Conservation (phyloP, 2,797 vertebrate genomes). For the Thripadectes ignobilis region DNA sequence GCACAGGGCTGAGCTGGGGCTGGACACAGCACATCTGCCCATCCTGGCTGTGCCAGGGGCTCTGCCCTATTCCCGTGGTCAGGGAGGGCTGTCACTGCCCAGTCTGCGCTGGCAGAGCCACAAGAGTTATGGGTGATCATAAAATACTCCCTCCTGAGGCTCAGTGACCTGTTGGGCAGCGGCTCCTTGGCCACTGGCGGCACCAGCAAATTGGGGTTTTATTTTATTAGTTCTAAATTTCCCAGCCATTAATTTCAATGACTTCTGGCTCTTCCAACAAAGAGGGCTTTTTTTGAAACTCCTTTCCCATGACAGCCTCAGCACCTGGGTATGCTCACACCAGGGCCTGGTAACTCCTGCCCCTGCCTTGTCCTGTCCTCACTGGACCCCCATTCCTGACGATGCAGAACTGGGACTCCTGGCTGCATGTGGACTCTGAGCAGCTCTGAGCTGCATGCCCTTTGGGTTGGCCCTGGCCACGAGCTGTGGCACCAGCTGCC, state of each 20-base stretch:
- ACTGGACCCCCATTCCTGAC: rapidly evolving
- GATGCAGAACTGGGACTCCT: rapidly evolving
- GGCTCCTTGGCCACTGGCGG: background rate
- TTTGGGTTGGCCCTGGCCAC: background rate
- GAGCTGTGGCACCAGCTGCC: background rate
- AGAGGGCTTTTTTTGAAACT: background rate
- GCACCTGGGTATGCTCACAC: rapidly evolving
- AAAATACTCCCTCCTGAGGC: background rate
- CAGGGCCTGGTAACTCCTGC: rapidly evolving
- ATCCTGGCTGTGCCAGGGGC: rapidly evolving
- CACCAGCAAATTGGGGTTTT: background rate
- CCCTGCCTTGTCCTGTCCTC: background rate
- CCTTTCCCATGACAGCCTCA: background rate
- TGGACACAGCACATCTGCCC: background rate
- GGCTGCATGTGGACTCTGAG: background rate
- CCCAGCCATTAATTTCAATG: slow-evolving; percentile 33
- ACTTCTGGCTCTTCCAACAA: background rate
- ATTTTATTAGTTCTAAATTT: slow-evolving; percentile 39
- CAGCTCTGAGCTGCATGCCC: background rate
- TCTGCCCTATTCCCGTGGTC: background rate
- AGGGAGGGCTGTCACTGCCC: rapidly evolving
- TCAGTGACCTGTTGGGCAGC: background rate
- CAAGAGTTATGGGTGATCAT: rapidly evolving
- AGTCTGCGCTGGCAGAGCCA: background rate
- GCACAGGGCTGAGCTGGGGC: background rate